Evolutionary conservation across 2,113 vertebrate species (phyloP), one percentile per base, ranked within the genome.

Genomic region (Seriola dumerili): DNA sequence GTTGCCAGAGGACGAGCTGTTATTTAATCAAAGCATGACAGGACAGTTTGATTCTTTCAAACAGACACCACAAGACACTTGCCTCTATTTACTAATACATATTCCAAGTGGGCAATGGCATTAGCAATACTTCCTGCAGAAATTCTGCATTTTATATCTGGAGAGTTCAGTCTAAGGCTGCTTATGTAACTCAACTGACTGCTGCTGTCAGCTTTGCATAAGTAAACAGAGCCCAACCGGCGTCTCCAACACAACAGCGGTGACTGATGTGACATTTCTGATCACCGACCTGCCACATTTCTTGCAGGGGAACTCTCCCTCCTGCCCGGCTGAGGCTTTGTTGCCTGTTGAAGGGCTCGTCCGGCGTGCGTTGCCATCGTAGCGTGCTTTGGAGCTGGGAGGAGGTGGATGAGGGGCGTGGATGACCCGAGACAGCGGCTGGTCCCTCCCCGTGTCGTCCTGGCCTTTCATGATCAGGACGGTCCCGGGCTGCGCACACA

Each of bases 271-370:
- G 54, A 58, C 8, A 12, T 80, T 42, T 72, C 38, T 7, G n/a
- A 81, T 57, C 29, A 84, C 92, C 74, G 4, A 99, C 98, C 98
- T 98, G 95, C 98, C 98, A 66, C 98, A 99, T 87, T 99, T 99
- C 96, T 99, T 99, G 95, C 98, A 99, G 62, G 98, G 98, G 93
- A 99, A 99, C n/a, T 96, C 97, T 66, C 96, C 98, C 84, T 99
- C 98, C 84, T 95, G 96, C 54, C 87, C 96, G n/a, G 94, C 94
- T 3, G 95, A 83, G 50, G 42, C 90, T 85, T 98, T 98, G 91
- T 42, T 95, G 79, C 87, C 84, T 0, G 92, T 59, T 0, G 91
- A 23, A 42, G 95, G 80, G 81, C 84, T 89, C 55, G 89, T 92
- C 93, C 94, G 95, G 77, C 96, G 90, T 38, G 34, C 94, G 34